Conservation (phyloP, 1,140 invertebrate genomes). For the Drosophila oshimai region DNA sequence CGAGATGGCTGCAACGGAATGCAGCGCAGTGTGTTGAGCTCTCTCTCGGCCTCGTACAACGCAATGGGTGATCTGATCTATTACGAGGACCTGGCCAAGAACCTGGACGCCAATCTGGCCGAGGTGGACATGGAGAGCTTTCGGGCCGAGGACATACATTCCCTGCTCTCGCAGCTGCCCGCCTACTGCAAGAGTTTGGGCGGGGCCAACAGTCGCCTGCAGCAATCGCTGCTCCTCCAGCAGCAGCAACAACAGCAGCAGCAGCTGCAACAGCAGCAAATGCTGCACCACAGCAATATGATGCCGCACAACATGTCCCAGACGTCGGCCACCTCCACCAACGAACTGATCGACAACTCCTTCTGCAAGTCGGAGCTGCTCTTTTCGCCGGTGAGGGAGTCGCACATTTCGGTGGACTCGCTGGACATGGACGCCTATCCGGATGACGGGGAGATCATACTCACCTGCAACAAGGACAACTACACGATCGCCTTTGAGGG, state of each 20-base stretch:
- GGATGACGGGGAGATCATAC: slow-evolving; percentile 90
- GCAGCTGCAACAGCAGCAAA: slow-evolving; percentile 55
- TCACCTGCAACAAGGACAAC: slow-evolving; percentile 96
- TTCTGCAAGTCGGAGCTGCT: slow-evolving; percentile 94
- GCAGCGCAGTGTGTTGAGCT: slow-evolving; percentile 91
- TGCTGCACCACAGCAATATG: slow-evolving; percentile 40
- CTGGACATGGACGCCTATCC: slow-evolving; percentile 91
- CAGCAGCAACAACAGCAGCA: slow-evolving; percentile 72
- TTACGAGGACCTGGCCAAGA: slow-evolving; percentile 93
- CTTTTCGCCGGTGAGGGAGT: slow-evolving; percentile 95
- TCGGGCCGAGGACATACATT: slow-evolving; percentile 94
- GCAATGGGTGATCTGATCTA: slow-evolving; percentile 88
- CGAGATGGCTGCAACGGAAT: slow-evolving; percentile 90
- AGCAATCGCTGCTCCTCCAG: slow-evolving; percentile 68
- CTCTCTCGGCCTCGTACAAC: slow-evolving; percentile 90
- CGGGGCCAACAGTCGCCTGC: slow-evolving; percentile 66
- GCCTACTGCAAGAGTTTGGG: slow-evolving; percentile 85
- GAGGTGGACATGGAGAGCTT: slow-evolving; percentile 98
- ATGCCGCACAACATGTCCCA: slow-evolving; percentile 82
- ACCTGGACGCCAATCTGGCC: slow-evolving; percentile 95
- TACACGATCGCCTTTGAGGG: slow-evolving; percentile 97
- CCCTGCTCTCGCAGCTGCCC: slow-evolving; percentile 90
- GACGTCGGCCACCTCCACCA: slow-evolving; percentile 74
- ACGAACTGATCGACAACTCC: slow-evolving; percentile 84
- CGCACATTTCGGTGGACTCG: slow-evolving; percentile 94